Evolutionary conservation across 2,113 vertebrate genomes (phyloP), one percentile per base, ranked within the genome.

Genomic region (Myrmecophaga tridactyla): DNA sequence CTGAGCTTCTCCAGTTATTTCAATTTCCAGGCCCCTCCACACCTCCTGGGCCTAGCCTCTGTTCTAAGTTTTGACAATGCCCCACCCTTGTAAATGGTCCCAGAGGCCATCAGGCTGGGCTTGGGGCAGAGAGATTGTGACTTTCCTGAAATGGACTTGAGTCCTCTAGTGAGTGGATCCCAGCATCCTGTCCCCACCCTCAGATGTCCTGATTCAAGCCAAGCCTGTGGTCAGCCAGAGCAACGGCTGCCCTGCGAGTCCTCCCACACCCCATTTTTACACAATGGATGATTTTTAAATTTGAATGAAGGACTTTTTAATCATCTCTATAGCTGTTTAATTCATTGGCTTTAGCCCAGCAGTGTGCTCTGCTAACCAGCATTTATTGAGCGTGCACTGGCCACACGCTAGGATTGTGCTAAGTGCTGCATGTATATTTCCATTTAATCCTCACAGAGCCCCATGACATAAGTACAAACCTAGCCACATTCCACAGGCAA

Each of bases 291-390:
- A 60, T 7, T 80, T 70, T 43, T 60, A 60, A 69, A 18, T 51
- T 17, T 46, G n/a, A 90, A 58, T 4, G 72, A 46, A 85, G 39
- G 51, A 58, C 70, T 90, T 92, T 65, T 67, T 23, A 41, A 72
- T 92, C 60, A 51, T 63, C 84, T n/a, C 70, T 18, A 13, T 7
- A 62, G 53, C 23, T 46, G 53, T 84, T 92, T 72, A 51, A 58
- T 86, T 94, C 31, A 41, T 48, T 93, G 81, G 90, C 70, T 90
- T 62, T 62, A 56, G 36, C 90, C 76, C n/a, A 80, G 48, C 34
- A 78, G 69, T 15, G 88, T 46, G 7, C 65, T 62, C 91, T 78
- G 29, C 58, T 46, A 46, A 65, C 72, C 62, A 39, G 46, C 48
- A 23, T n/a, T 76, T 77, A 56, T 51, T 34, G 76, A 84, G 72